Base-by-base conservation (phyloP, 2,113 vertebrate species). In the Globicephala melas region DNA sequence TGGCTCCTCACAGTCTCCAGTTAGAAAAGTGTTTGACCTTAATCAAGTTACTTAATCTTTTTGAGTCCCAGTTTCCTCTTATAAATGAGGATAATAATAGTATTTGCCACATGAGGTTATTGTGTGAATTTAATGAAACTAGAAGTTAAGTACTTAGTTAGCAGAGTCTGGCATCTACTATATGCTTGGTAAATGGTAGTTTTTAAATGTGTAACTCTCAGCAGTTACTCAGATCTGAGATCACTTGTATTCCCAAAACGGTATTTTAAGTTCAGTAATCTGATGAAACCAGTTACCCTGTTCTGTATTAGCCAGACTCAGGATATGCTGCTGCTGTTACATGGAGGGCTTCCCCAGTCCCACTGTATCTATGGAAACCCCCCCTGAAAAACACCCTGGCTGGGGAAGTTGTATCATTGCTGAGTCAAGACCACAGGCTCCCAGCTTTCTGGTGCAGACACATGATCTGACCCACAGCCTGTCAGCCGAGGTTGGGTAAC, bases 341-440 rank as follows among this genome's bases (percentile, higher is more conserved):
- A 79, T 26, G 44, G 90, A 96, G 71, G 81, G 91, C 67, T 91
- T 95, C 84, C 97, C 73, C 80, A 84, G 38, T 36, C 58, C 68
- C 41, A 44, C 1, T 31, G 38, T 86, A 20, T 91, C 73, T 87
- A 20, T 71, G 86, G 96, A 96, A 95, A 95, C 33, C 53, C 68
- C 76, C 81, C 83, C 18, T 15, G 23, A 93, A 95, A 93, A 97
- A 47, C 53, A 98, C 79, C 77, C 55, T 94, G 65, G 31, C 58
- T 86, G 76, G 80, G 92, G 90, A 97, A 97, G 95, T 96, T 97
- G 96, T 93, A 71, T 95, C 94, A 97, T 13, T 73, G 47, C 92
- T 97, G 96, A 97, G 95, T 98, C 98, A 98, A 97, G 87, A 96
- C 94, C 97, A 97, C 79, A 96, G 96, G 73, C 77, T 95, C 91